Evolutionary conservation across 2,113 vertebrate genomes (phyloP).

Genomic region (Bubalus kerabau): DNA sequence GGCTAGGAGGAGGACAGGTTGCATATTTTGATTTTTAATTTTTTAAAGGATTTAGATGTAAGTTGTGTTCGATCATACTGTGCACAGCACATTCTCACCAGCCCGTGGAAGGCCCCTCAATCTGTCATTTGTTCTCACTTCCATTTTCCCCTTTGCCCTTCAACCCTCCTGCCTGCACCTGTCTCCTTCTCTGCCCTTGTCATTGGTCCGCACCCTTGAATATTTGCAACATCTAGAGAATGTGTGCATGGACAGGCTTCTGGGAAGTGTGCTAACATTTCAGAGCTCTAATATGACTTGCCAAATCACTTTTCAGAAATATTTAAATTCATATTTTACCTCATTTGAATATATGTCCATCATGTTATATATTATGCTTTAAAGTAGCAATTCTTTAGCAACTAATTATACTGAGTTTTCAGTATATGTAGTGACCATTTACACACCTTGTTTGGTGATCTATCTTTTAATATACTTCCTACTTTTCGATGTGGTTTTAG

Average conservation of each 20-base stretch:
- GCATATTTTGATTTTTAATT: neutral
- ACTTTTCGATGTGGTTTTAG: neutral
- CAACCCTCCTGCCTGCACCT: no score
- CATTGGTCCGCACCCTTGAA: neutral
- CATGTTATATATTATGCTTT: neutral
- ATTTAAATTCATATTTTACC: neutral
- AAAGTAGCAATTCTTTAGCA: neutral
- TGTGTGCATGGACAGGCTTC: neutral
- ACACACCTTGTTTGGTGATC: neutral
- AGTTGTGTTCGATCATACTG: neutral
- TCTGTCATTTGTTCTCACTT: neutral
- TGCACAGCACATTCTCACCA: no score
- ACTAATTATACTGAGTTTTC: neutral
- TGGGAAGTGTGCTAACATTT: neutral
- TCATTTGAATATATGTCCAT: neutral
- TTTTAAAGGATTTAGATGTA: neutral
- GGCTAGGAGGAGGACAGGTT: rapidly evolving
- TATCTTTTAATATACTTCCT: neutral
- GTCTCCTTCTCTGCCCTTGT: neutral
- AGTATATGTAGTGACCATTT: neutral
- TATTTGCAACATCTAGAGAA: neutral
- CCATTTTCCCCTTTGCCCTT: neutral
- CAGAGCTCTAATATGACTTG: neutral
- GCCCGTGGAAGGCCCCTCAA: neutral
- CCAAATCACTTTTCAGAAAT: neutral